Evolutionary conservation across 2,113 vertebrate genomes (phyloP), one percentile per base, ranked within the genome.

Genomic region (Rhinolophus ferrumequinum): DNA sequence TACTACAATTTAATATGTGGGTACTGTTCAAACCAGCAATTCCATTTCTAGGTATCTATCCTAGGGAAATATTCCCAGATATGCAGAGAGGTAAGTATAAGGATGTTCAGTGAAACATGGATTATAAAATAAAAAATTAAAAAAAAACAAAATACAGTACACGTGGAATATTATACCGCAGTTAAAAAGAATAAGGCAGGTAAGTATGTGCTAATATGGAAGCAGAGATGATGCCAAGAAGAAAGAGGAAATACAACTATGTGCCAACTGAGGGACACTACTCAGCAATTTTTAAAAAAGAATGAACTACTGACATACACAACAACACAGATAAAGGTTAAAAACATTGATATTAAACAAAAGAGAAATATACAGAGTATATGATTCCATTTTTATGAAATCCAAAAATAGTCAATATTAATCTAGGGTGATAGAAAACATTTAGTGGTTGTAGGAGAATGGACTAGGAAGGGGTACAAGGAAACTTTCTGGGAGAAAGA

Each of bases 21-120:
- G 26, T 3, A 83, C 30, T 83, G 70, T 83, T 93, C 60, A 84
- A 93, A 60, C 19, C 35, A 95, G 90, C 76, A 83, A 76, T 76
- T 88, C 67, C 77, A 94, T 35, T 44, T 64, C 41, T 69, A 50
- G 33, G 44, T 60, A 82, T 47, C 38, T 76, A 50, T 28, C 18
- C 30, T 69, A 83, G 9, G 72, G 26, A 96, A 93, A 89, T 19
- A 81, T 3, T 66, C 66, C 14, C 22, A 90, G 64, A 81, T 26
- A 80, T 18, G 26, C 47, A 90, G 14, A 80, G 5, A 90, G 28
- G 60, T 56, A 64, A 60, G 12, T 81, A 41, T n/a, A 80, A 67
- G 38, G n/a, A 82, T 33, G 50, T 50, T 75, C 38, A 82, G 18
- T 72, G 24, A 56, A 70, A 50, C 26, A 38, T 1, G 75, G 58